Conservation (phyloP, 2,113 vertebrate genomes). For the Ptilonorhynchus violaceus region DNA sequence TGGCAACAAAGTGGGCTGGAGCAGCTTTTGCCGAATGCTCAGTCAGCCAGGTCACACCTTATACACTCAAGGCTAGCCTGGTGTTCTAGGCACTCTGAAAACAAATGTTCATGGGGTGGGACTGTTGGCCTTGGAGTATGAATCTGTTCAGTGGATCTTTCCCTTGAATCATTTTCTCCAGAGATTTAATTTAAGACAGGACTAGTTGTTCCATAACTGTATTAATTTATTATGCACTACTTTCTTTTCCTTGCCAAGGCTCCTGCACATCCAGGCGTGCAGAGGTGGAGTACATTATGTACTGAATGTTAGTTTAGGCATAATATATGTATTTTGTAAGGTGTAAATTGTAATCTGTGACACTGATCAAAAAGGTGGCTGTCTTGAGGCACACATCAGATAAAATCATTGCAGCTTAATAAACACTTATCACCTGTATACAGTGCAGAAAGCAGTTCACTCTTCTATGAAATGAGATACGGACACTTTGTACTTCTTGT, state of each 20-base stretch:
- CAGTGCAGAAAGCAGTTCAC: neutral
- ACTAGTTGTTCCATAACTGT: neutral
- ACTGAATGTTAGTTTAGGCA: neutral
- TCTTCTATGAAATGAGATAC: neutral
- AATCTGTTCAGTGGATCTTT: neutral
- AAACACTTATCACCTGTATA: neutral
- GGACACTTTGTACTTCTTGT: neutral
- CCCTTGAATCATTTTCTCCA: neutral
- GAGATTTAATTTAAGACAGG: neutral
- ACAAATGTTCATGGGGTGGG: no score
- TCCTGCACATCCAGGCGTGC: neutral
- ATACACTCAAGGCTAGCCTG: neutral
- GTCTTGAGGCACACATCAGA: neutral
- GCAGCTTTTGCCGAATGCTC: neutral
- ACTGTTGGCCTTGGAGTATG: neutral
- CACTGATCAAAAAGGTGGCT: neutral
- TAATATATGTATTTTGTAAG: neutral
- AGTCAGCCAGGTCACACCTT: neutral
- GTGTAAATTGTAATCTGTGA: neutral
- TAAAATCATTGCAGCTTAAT: conserved; percentile 8
- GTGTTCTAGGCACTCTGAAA: neutral
- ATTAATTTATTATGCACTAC: neutral
- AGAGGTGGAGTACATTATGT: accelerated
- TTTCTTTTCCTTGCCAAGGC: neutral
- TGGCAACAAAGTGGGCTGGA: neutral